Conservation (phyloP, 37 sponge, comb jelly and placozoan genomes). For the Axinella damicornis region DNA sequence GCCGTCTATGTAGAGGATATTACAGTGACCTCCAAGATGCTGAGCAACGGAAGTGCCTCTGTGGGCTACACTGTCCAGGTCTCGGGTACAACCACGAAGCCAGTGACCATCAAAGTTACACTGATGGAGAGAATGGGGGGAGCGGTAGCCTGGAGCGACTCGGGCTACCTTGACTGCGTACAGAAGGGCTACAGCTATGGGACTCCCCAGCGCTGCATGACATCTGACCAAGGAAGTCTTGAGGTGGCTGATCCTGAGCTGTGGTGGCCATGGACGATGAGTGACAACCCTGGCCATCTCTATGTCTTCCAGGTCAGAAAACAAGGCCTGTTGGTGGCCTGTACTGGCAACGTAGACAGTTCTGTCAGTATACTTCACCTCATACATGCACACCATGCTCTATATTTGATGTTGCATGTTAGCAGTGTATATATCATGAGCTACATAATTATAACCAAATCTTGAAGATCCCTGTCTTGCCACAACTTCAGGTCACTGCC, state of each 20-base stretch:
- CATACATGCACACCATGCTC: too few relatives aligned
- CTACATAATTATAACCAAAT: too few relatives aligned
- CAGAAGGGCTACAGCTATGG: too few relatives aligned
- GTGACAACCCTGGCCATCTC: constrained; percentile 18
- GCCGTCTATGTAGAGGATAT: constrained; percentile 51
- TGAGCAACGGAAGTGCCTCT: neutral
- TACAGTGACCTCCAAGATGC: constrained; percentile 1
- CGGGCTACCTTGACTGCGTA: neutral
- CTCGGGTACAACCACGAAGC: too few relatives aligned
- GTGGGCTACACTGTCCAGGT: constrained; percentile 40
- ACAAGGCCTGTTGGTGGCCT: too few relatives aligned
- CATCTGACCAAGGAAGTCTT: neutral
- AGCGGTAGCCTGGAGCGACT: neutral
- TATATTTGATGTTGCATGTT: too few relatives aligned
- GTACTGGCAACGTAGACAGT: too few relatives aligned
- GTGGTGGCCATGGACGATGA: constrained; percentile 85
- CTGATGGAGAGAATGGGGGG: constrained; percentile 19
- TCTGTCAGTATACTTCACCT: too few relatives aligned
- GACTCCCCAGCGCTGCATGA: too few relatives aligned
- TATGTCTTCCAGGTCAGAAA: constrained; percentile 48
- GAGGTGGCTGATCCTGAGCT: constrained; percentile 26
- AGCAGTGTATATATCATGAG: too few relatives aligned
- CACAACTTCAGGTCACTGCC: neutral
- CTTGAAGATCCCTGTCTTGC: too few relatives aligned
- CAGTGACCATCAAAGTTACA: neutral